Conservation (phyloP, 2,888 invertebrate genomes). For the Stegophylla sp. region DNA sequence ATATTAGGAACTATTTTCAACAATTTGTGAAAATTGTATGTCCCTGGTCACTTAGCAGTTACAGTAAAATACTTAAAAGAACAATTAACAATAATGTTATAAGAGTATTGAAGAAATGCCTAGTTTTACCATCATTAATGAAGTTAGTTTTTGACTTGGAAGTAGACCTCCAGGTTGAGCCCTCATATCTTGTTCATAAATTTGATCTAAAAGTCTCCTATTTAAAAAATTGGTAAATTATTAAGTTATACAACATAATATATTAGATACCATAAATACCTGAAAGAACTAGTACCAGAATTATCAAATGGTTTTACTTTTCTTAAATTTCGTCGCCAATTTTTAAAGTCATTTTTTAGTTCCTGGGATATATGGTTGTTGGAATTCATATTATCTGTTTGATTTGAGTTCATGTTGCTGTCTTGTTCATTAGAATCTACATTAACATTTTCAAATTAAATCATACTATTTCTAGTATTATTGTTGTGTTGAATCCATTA, state of each 20-base stretch:
- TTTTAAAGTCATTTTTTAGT: conserved; percentile 38
- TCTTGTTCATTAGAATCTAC: conserved; percentile 56
- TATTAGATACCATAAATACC: conserved; percentile 10
- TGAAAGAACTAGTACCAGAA: conserved; percentile 39
- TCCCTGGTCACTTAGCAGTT: too few relatives aligned
- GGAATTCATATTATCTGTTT: conserved; percentile 53
- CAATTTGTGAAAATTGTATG: too few relatives aligned
- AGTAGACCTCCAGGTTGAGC: conserved; percentile 21
- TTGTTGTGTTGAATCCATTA: conserved; percentile 53
- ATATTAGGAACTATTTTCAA: too few relatives aligned
- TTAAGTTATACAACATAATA: neutral
- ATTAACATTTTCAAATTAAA: conserved; percentile 53
- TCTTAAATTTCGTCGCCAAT: conserved; percentile 27
- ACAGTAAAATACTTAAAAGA: neutral
- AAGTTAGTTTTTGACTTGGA: conserved; percentile 45
- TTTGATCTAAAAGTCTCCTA: conserved; percentile 42
- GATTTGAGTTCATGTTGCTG: conserved; percentile 56
- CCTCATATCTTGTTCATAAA: conserved; percentile 45
- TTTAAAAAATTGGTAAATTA: neutral
- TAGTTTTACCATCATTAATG: conserved; percentile 41
- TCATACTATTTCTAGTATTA: conserved; percentile 45
- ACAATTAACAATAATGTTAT: too few relatives aligned
- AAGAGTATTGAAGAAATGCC: too few relatives aligned
- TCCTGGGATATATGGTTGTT: conserved; percentile 5
- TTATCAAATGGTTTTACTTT: conserved; percentile 46